A percentile compares a stretch with the other conserved stretches of the same genome.
These are phyloP conservation scores for Cryptotermes secundus DNA, from an alignment of 1,140 invertebrate species.

Conservation along the genomic window DNA sequence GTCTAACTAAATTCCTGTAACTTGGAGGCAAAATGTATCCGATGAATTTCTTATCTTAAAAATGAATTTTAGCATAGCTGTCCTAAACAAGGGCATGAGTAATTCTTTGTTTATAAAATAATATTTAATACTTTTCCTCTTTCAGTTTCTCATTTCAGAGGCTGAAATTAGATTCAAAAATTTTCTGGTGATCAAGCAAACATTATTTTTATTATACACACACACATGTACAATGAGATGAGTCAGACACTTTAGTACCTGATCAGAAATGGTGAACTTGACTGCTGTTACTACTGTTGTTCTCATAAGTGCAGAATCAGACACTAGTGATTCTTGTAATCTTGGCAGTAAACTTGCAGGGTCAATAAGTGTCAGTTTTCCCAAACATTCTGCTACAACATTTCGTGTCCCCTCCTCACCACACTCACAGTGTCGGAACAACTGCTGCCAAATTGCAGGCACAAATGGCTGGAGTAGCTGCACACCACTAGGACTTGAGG, in stretches of 20 bases:
- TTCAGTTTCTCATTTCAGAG: too few species aligned
- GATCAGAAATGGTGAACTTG: conserved; percentile 97
- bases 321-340: conserved; percentile 74
- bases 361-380: conserved; percentile 95
- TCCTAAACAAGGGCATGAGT: too few species aligned
- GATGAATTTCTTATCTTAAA: too few species aligned
- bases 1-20: too few species aligned
- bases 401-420: conserved; percentile 96
- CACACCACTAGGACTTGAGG: conserved; percentile 71
- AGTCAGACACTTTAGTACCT: conserved; percentile 44
- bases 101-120: too few species aligned
- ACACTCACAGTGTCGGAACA: conserved; percentile 94
- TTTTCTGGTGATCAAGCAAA: too few species aligned
- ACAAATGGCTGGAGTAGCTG: conserved; percentile 82
- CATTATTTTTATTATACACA: too few species aligned
- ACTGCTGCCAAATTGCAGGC: conserved; percentile 81
- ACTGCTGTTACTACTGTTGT: conserved; percentile 98
- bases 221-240: too few species aligned
- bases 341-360: conserved; percentile 77
- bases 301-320: conserved; percentile 81
- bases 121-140: too few species aligned
- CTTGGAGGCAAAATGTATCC: too few species aligned
- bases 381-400: conserved; percentile 97
- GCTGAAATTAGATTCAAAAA: too few species aligned
- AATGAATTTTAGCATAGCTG: too few species aligned